Base-by-base conservation (phyloP, 1,140 invertebrate species). In the Brachionus manjavacas region DNA sequence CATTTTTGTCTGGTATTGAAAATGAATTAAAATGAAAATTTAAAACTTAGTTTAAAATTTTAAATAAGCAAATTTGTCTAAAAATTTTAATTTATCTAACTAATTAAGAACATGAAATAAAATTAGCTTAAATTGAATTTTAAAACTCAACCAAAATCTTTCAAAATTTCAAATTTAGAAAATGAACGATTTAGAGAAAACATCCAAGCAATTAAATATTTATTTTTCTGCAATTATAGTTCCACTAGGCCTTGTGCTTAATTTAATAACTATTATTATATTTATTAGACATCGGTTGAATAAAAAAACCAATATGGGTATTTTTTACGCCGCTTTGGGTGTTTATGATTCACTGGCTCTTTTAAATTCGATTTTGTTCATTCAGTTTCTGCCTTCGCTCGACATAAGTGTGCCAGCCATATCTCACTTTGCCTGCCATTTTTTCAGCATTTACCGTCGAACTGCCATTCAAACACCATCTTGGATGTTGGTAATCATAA, bases 391-490 rank as follows among this genome's bases (percentile, higher is more conserved):
- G 7, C 68, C 68, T 16, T 14, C 28, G n/a, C 16, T 72, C 1
- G 68, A 9, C 28, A 39, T 72, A n/a, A 72, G 35, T 72, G 8
- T 72, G 35, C 35, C 68, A 72, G 35, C 16, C 28, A 20, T 35
- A 4, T 72, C 68, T 72, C 12, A 72, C 28, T 72, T 41, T 12
- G 16, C 31, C n/a, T 72, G 68, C 35, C 28, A 35, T 39, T 35
- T 72, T 72, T 35, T 72, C 28, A 39, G 28, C 28, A 20, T 72
- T 39, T 72, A 41, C 3, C 28, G 68, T n/a, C 68, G 68, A 39
- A 39, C 28, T 72, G 35, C 35, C 16, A 72, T 72, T 39, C 68
- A 72, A 72, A 72, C 35, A n/a, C 68, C 68, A 72, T 72, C 68
- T n/a, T 72, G 68, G 68, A 72, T 41, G 35, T 9, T 39, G 4